Conservation (phyloP, 2,797 vertebrate species). For the Mergus octosetaceus region DNA sequence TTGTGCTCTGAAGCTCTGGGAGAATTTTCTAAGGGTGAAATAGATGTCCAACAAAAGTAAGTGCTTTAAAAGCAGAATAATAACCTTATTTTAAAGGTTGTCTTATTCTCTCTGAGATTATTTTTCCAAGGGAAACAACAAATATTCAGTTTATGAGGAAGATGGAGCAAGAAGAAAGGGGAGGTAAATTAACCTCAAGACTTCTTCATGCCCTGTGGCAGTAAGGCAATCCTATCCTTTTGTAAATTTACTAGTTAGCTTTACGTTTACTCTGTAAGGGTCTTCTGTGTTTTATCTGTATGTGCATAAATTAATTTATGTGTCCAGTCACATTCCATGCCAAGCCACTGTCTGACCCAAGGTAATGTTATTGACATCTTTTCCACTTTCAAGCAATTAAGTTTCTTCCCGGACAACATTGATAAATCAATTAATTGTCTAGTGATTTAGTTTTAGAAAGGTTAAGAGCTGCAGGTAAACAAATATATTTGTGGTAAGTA, state of each 20-base stretch:
- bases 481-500: not conserved
- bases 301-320: not conserved
- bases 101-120: not conserved
- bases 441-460: conserved; percentile 19
- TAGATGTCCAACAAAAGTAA: not conserved
- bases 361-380: conserved; percentile 20
- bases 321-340: not conserved
- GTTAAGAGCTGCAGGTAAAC: conserved; percentile 2
- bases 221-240: not conserved
- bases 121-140: not conserved
- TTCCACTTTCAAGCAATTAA: conserved; percentile 28
- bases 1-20: not conserved
- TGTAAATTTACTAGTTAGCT: not conserved
- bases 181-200: not conserved
- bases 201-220: not conserved
- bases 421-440: conserved; percentile 54
- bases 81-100: not conserved
- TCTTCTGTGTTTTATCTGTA: not conserved
- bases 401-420: not conserved
- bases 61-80: not conserved
- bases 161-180: not conserved
- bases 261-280: not conserved
- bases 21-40: not conserved
- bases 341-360: conserved; percentile 40
- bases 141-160: not conserved